A percentile compares a stretch with the other conserved stretches of the same genome.
These are phyloP conservation scores for Cavia aperea DNA, from an alignment of 2,113 vertebrate species.

Conservation along the genomic window DNA sequence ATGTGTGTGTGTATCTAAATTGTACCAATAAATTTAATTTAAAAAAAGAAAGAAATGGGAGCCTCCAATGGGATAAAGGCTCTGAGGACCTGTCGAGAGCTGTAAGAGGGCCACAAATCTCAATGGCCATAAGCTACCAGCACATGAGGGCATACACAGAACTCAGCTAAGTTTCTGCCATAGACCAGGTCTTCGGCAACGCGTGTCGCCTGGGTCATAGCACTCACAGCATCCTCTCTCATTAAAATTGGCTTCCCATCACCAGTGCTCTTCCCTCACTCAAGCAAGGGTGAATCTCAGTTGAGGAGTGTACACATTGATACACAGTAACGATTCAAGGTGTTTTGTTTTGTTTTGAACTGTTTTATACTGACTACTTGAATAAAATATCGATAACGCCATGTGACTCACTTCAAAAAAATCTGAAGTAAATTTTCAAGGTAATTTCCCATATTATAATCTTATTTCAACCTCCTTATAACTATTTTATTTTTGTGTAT, in stretches of 20 bases:
- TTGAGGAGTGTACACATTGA: background rate
- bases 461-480: background rate
- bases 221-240: background rate
- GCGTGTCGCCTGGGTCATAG: background rate
- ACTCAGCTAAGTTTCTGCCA: background rate
- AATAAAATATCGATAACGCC: background rate
- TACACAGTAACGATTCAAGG: background rate
- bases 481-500: background rate
- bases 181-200: background rate
- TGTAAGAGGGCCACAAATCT: background rate
- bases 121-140: background rate
- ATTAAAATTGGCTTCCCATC: background rate
- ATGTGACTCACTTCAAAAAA: background rate
- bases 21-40: background rate
- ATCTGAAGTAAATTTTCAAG: conserved; percentile 31
- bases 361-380: background rate
- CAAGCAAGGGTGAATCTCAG: background rate
- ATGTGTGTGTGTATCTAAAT: background rate
- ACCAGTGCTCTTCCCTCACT: background rate
- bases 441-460: background rate
- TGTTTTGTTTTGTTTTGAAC: background rate
- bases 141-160: background rate
- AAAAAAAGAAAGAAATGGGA: background rate
- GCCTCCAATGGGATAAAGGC: background rate
- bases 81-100: background rate